A percentile compares a stretch with the other conserved stretches of the same genome.
Conservation (phyloP, 2,888 invertebrate species). For the Osmoderma eremita region DNA sequence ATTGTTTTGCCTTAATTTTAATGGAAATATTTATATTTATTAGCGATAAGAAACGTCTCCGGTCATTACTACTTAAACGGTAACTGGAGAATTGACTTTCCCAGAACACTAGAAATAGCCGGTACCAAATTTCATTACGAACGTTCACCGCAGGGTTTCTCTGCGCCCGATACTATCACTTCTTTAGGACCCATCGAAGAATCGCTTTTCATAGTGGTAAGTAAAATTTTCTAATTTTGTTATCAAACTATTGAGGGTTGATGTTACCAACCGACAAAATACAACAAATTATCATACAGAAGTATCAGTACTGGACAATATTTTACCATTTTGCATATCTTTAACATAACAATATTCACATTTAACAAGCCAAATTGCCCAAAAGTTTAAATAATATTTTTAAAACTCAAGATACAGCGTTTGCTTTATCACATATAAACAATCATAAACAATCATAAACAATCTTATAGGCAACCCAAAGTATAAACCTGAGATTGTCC, state of each 20-base stretch:
- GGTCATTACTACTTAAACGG: conserved; percentile 93
- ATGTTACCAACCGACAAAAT: neutral
- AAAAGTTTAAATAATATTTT: too few relatives aligned
- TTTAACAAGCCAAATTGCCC: too few relatives aligned
- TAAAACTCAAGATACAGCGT: too few relatives aligned
- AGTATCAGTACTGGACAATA: too few relatives aligned
- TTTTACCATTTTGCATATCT: too few relatives aligned
- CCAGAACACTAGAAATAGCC: conserved; percentile 80
- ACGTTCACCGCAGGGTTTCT: conserved; percentile 80
- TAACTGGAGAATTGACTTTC: conserved; percentile 93
- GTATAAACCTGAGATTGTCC: too few relatives aligned
- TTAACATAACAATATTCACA: too few relatives aligned
- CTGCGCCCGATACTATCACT: conserved; percentile 85
- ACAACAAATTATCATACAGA: too few relatives aligned
- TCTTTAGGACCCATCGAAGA: conserved; percentile 92
- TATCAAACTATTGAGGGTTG: neutral
- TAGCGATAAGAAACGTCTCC: conserved; percentile 84
- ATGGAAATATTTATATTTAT: conserved; percentile 49
- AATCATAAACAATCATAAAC: too few relatives aligned
- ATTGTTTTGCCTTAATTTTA: too few relatives aligned
- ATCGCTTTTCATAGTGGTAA: conserved; percentile 84
- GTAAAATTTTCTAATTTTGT: conserved; percentile 52
- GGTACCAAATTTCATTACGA: conserved; percentile 91
- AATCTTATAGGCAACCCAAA: too few relatives aligned
- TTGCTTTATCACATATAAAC: too few relatives aligned